Evolutionary conservation across 2,888 invertebrate genomes (phyloP), one percentile per base, ranked within the genome.

Genomic region (Vesta saturnalis): DNA sequence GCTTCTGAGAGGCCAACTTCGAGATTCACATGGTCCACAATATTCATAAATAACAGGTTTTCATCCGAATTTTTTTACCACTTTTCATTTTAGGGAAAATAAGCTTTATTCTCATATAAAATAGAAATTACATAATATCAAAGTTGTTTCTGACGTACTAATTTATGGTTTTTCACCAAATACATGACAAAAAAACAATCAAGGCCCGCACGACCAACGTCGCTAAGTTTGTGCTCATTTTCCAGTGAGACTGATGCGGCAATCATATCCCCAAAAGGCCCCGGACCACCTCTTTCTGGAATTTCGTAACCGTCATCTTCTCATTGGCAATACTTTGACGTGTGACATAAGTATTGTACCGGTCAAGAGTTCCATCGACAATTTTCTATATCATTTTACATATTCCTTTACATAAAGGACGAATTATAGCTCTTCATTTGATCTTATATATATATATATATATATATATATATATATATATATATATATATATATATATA

Each of bases 381-480:
- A n/a, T n/a, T n/a, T n/a, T n/a, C n/a, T n/a, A n/a, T n/a, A n/a
- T n/a, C n/a, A n/a, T n/a, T n/a, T n/a, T n/a, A n/a, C 67, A 67
- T 8, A 67, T 16, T 14, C 63, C 43, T 72, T 72, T 76, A 47
- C 77, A 63, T 21, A 78, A 69, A 52, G 75, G 70, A n/a, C 30
- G 77, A 71, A 52, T 67, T 63, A 47, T 76, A 74, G n/a, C 74
- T 55, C 47, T 46, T 61, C 35, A 49, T 23, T 43, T 69, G 65
- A n/a, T 57, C 60, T 1, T 23, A 56, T 5, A n/a, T n/a, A n/a
- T n/a, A n/a, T n/a, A n/a, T n/a, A n/a, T n/a, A n/a, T n/a, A n/a
- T n/a, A n/a, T n/a, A n/a, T n/a, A n/a, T n/a, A n/a, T n/a, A n/a
- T n/a, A n/a, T n/a, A n/a, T n/a, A n/a, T n/a, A n/a, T n/a, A n/a